Evolutionary conservation across 2,797 vertebrate genomes (phyloP).

Genomic region (Microhierax caerulescens): DNA sequence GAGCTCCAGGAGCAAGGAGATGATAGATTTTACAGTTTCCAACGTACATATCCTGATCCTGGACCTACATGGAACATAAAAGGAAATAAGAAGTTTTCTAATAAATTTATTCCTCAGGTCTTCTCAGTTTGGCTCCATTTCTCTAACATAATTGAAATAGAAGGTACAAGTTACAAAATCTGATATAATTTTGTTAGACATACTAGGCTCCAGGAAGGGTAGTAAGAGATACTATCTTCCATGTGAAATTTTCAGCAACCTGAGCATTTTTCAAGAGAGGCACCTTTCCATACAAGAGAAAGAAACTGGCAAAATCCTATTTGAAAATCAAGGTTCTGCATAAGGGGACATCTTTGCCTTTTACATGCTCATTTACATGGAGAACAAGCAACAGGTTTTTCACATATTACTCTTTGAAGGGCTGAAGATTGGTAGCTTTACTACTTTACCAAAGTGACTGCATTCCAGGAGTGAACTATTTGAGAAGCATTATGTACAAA

Average conservation of each 20-base stretch:
- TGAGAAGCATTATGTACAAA: neutral
- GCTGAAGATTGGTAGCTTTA: neutral
- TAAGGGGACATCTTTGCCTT: neutral
- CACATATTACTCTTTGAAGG: neutral
- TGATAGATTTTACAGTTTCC: neutral
- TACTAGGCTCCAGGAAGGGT: neutral
- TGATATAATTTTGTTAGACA: neutral
- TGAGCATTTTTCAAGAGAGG: neutral
- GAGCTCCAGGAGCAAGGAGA: neutral
- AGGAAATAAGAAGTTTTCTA: neutral
- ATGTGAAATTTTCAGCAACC: neutral
- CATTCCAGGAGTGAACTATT: neutral
- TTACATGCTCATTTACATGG: neutral
- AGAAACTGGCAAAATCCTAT: neutral
- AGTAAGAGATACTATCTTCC: neutral
- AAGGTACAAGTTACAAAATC: neutral
- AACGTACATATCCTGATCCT: neutral
- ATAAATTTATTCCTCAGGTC: neutral
- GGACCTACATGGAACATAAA: accelerated
- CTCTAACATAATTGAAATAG: neutral
- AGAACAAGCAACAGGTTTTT: neutral
- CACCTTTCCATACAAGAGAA: neutral
- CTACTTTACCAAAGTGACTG: neutral
- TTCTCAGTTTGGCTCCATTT: neutral
- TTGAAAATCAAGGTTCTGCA: neutral